phyloP scores from a whole-genome alignment of 2,113 vertebrate genomes.

The Egretta garzetta region DNA sequence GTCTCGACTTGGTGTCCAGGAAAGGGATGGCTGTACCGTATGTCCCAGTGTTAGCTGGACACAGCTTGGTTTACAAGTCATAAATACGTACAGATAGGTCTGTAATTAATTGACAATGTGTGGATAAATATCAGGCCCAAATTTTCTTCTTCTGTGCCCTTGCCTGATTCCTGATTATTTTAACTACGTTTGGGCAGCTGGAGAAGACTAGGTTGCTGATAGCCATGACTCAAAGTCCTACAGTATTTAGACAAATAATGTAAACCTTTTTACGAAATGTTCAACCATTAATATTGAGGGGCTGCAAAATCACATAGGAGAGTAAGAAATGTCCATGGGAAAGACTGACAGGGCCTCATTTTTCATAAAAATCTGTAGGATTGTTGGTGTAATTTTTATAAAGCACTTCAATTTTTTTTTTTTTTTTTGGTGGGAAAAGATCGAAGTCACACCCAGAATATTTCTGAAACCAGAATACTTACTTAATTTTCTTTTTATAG shows the following conservation, averaged over 20 bases:
- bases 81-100: background rate
- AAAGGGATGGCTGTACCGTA: fast-evolving
- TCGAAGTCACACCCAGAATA: background rate
- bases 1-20: background rate
- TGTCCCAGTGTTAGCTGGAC: background rate
- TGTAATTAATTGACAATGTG: background rate
- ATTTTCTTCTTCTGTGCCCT: background rate
- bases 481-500: background rate
- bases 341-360: background rate
- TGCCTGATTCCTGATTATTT: background rate
- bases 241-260: background rate
- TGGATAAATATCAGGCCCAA: background rate
- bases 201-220: background rate
- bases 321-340: background rate
- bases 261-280: background rate
- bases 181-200: background rate
- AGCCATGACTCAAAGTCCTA: background rate
- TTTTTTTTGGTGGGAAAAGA: background rate
- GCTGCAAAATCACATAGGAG: background rate
- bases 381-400: background rate
- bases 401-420: background rate
- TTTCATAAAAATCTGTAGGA: background rate
- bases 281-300: background rate
- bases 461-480: background rate
- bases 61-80: background rate